Evolutionary conservation across 2,113 vertebrate genomes (phyloP), one percentile per base, ranked within the genome.

Genomic region (Onychorhynchus coronatus): DNA sequence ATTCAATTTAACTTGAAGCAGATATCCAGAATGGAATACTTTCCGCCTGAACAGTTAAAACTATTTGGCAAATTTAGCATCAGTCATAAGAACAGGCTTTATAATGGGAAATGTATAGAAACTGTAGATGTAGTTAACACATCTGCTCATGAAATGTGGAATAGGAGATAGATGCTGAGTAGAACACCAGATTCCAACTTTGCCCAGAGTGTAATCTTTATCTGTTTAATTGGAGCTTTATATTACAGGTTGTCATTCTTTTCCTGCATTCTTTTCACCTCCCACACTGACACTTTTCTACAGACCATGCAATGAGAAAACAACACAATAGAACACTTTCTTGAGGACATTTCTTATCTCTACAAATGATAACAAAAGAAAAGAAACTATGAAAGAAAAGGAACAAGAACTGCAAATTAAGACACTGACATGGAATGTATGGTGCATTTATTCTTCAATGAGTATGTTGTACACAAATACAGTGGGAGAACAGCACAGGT

Each of bases 1-100:
- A 89, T 78, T 75, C 12, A 76, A 89, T 78, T 75, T 10, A 76
- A 14, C 25, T 33, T 87, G 53, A 95, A 88, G 23, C 37, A 79
- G 62, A 82, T 72, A 85, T 4, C 4, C 41, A 66, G 41, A 85
- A 68, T 42, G 21, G 85, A 94, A 93, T 70, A 31, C 8, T 83
- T 88, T 72, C 41, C 56, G 61, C 6, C 56, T 78, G 61, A 42
- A 63, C 25, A 76, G 53, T 81, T 93, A 85, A 89, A 92, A 59
- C 27, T 49, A 73, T 88, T 42, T 73, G 58, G 66, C 58, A 83
- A 89, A 65, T 24, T 52, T 46, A 66, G 9, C 12, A 70, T 35
- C n/a, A 82, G 25, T 10, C 1, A 1, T 73, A 89, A 85, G 39
- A 86, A 91, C 0, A 1, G 41, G 37, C 31, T 27, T 73, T 83